phyloP scores from a whole-genome alignment of 1,140 invertebrate genomes.

The Sesamia nonagrioides region DNA sequence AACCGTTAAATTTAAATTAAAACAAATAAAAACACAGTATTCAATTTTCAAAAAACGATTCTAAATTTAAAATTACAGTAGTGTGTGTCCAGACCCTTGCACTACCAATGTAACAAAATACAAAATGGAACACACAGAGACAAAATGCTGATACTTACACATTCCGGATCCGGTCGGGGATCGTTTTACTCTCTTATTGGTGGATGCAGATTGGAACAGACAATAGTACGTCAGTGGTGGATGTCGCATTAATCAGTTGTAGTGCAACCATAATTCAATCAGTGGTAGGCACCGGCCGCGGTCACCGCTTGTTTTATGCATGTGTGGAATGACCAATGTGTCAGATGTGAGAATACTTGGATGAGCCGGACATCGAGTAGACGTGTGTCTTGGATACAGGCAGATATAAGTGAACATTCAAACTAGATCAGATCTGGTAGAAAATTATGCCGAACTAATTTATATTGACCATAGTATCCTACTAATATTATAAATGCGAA shows the following conservation, averaged over 20 bases:
- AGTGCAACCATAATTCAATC: constrained; percentile 85
- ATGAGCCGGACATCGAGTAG: constrained; percentile 43
- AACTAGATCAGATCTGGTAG: background rate
- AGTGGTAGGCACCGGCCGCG: constrained; percentile 56
- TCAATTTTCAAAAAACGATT: constrained; percentile 1
- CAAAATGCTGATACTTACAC: constrained; percentile 68
- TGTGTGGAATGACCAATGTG: constrained; percentile 70
- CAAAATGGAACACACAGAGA: constrained; percentile 53
- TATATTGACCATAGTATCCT: background rate
- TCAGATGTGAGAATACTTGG: constrained; percentile 60
- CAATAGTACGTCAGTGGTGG: constrained; percentile 82
- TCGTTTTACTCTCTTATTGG: constrained; percentile 67
- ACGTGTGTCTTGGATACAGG: constrained; percentile 2
- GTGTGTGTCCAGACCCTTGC: constrained; percentile 5
- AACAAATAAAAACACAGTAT: background rate
- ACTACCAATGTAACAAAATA: constrained; percentile 46
- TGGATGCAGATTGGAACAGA: constrained; percentile 80
- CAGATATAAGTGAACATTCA: background rate
- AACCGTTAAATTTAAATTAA: background rate
- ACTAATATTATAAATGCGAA: too few species aligned
- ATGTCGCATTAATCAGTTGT: constrained; percentile 85
- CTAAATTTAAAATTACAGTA: constrained; percentile 27
- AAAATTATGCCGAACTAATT: background rate
- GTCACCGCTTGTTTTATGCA: constrained; percentile 67
- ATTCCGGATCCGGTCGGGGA: constrained; percentile 64